Evolutionary conservation across 23 tunicate species (phyloP), one percentile per base, ranked within the genome.

Genomic region (Ciona savignyi): DNA sequence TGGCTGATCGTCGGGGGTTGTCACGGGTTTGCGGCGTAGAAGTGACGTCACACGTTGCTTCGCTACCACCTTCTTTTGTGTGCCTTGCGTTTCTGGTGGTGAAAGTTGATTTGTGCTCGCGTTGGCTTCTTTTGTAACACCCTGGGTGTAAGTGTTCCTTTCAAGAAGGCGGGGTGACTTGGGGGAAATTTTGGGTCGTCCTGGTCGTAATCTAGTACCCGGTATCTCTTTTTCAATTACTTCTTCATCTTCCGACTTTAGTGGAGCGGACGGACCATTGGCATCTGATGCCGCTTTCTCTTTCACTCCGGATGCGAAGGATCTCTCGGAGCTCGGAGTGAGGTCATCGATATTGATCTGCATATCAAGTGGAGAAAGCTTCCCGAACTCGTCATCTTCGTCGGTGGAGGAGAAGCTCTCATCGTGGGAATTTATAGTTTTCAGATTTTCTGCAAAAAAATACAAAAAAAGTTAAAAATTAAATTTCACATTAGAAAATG

Each of bases 311-410:
- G 56, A 42, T 9, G 56, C 56, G 15, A 42, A 42, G 15, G 56
- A 6, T 15, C 15, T 27, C 25, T 25, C 51, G 27, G 67, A 34
- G 35, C 24, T 28, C 3, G 35, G 29, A 23, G 90, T 42, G 23
- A 85, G 24, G 31, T 77, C 77, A 29, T 80, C 81, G 34, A 87
- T 29, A 25, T 62, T 64, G 19, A 87, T 35, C 20, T 81, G 76
- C 21, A 86, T 61, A 51, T 86, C 93, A 35, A 87, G 70, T 1
- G 95, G 95, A 0, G 95, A 87, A 0, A 80, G 64, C 23, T 84
- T 66, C 22, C 83, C 83, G 25, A 74, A 69, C 21, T 82, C 79
- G 32, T 87, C 95, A 23, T 78, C 78, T 20, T 70, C 78, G 29
- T 61, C 66, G 23, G 80, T 72, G 20, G 82, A 70, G 26, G 77